Evolutionary conservation across 1,140 invertebrate species (phyloP).

Genomic region (Hyles vespertilio): DNA sequence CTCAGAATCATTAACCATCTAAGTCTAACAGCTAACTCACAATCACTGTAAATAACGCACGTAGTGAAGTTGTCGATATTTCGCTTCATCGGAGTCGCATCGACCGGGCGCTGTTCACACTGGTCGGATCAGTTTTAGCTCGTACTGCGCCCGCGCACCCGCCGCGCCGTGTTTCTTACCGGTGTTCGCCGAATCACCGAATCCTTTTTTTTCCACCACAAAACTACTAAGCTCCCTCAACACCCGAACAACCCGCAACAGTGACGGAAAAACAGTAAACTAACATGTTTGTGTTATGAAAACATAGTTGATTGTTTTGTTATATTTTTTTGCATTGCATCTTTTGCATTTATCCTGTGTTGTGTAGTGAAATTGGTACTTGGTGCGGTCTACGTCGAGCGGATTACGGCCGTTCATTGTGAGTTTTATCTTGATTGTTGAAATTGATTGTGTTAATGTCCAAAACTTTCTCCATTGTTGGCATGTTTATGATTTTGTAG

Average conservation of each 20-base stretch:
- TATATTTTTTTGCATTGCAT: conserved; percentile 10
- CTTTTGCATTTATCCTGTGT: conserved; percentile 23
- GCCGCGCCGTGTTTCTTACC: conserved; percentile 20
- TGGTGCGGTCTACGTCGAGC: conserved; percentile 1
- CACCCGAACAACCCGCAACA: no score
- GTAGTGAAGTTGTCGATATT: conserved; percentile 41
- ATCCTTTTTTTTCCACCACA: conserved; percentile 32
- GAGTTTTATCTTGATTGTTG: conserved; percentile 8
- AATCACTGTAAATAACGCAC: conserved; percentile 4
- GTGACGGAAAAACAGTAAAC: no score
- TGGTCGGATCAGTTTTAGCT: conserved; percentile 67
- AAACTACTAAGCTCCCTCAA: conserved; percentile 3
- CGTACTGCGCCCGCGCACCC: conserved; percentile 51
- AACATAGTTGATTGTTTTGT: no score
- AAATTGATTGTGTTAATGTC: conserved; percentile 2
- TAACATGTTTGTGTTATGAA: background rate
- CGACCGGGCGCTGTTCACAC: conserved; percentile 47
- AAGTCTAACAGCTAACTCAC: background rate
- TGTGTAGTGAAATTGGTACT: conserved; percentile 23
- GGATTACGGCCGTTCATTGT: conserved; percentile 9
- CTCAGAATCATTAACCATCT: no score
- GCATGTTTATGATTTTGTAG: conserved; percentile 1
- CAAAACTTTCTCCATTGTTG: conserved; percentile 8
- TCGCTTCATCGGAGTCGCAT: conserved; percentile 37
- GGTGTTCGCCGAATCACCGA: conserved; percentile 35